Evolutionary conservation across 2,113 vertebrate species (phyloP).

Genomic region (Gopherus flavomarginatus): DNA sequence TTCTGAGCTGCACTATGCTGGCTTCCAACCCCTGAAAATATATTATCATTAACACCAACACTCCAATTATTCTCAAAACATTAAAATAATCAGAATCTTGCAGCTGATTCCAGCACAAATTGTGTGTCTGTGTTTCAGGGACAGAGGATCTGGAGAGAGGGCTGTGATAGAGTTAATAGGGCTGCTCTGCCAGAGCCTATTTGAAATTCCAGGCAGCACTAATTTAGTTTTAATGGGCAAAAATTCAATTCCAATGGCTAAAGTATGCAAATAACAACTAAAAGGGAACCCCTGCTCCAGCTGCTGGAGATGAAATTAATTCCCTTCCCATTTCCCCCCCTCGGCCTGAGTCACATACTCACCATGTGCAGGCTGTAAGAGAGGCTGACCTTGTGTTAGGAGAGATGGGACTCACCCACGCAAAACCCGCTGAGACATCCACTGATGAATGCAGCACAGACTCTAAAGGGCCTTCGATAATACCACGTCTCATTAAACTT

Average conservation of each 20-base stretch:
- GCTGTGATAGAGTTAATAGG: conserved; percentile 28
- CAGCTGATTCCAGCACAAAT: neutral
- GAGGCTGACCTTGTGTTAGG: neutral
- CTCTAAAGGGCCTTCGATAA: conserved; percentile 49
- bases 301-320: neutral
- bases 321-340: neutral
- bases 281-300: conserved; percentile 65
- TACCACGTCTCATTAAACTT: conserved; percentile 59
- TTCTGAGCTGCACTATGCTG: neutral
- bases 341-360: neutral
- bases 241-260: conserved; percentile 65
- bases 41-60: neutral
- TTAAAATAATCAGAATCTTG: neutral
- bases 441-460: conserved; percentile 35
- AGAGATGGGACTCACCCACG: neutral
- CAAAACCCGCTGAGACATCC: neutral
- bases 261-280: conserved; percentile 70
- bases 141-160: neutral
- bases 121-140: neutral
- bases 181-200: conserved; percentile 43
- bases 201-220: conserved; percentile 62
- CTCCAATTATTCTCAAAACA: neutral
- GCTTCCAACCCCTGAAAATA: neutral
- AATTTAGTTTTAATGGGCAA: conserved; percentile 67
- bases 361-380: neutral